Percentiles rank a stretch among this genome's conserved stretches.
Conservation (phyloP, 2,888 invertebrate genomes). For the Ptychoptera contaminata region DNA sequence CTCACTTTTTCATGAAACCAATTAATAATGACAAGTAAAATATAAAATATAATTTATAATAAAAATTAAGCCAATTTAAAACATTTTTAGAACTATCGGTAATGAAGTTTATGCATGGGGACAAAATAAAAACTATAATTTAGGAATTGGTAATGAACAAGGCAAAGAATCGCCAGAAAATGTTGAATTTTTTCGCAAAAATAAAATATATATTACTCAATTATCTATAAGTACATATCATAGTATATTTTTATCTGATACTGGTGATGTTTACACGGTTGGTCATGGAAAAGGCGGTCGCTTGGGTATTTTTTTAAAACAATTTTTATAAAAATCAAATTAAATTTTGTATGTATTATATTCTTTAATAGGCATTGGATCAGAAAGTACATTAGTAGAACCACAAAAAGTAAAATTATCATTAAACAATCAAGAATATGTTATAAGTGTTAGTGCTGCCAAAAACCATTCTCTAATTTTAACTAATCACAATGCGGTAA, state of each 20-base stretch:
- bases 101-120: slow-evolving; percentile 70
- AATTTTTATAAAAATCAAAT: slow-evolving; percentile 29
- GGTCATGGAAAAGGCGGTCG: slow-evolving; percentile 69
- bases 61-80: slow-evolving; percentile 29
- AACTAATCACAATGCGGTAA: slow-evolving; percentile 21
- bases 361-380: slow-evolving; percentile 45
- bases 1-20: slow-evolving; percentile 24
- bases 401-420: slow-evolving; percentile 20
- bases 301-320: slow-evolving; percentile 36
- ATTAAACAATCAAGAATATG: slow-evolving; percentile 19
- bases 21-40: background rate
- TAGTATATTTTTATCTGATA: slow-evolving; percentile 24
- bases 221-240: slow-evolving; percentile 31
- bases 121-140: slow-evolving; percentile 66
- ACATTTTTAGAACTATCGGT: slow-evolving; percentile 20
- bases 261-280: slow-evolving; percentile 46
- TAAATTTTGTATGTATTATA: slow-evolving; percentile 54
- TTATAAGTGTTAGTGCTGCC: slow-evolving; percentile 24
- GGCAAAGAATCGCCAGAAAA: slow-evolving; percentile 45
- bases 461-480: slow-evolving; percentile 26
- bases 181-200: slow-evolving; percentile 48
- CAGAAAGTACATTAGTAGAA: slow-evolving; percentile 33
- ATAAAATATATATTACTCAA: slow-evolving; percentile 41
- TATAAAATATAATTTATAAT: background rate
- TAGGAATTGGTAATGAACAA: slow-evolving; percentile 57